Percentiles rank a stretch among this genome's conserved stretches.
Evolutionary conservation across 2,888 invertebrate species (phyloP).

Genomic region (Drosophila niveifrons): DNA sequence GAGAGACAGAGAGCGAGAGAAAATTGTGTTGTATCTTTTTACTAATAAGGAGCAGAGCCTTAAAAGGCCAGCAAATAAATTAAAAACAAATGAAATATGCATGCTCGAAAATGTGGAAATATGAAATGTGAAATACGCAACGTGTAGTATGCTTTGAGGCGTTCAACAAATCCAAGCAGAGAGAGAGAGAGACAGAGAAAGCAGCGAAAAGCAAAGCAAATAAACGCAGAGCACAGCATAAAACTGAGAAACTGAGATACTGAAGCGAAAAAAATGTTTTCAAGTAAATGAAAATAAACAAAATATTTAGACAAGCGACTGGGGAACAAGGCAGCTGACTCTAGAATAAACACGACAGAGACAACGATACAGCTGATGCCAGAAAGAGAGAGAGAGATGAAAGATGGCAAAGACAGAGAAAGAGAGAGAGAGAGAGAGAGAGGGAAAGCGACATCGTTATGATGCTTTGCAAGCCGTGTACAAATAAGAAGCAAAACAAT

Average conservation of each 20-base stretch:
- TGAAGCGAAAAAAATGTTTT: conserved; percentile 47
- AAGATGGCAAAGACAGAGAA: no score
- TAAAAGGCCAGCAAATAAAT: conserved; percentile 37
- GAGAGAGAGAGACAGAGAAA: background rate
- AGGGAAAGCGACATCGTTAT: no score
- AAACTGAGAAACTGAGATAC: conserved; percentile 22
- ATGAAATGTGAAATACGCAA: conserved; percentile 24
- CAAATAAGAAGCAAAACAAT: conserved; percentile 9
- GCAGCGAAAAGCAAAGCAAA: background rate
- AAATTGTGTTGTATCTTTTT: conserved; percentile 1
- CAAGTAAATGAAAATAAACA: conserved; percentile 63
- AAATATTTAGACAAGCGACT: conserved; percentile 44
- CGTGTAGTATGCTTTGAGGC: conserved; percentile 37
- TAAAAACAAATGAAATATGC: conserved; percentile 54
- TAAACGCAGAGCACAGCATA: conserved; percentile 5
- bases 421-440: no score
- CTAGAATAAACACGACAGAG: conserved; percentile 22
- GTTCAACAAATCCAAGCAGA: background rate
- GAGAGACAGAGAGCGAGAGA: background rate
- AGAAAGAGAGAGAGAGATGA: no score
- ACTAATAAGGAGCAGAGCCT: conserved; percentile 20
- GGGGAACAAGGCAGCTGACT: conserved; percentile 50
- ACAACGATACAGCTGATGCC: background rate
- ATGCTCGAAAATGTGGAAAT: conserved; percentile 26
- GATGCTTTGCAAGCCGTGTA: background rate